These are phyloP conservation scores for Fissipunctia ypsillon DNA, from an alignment of 2,888 invertebrate species.

Conservation along the genomic window DNA sequence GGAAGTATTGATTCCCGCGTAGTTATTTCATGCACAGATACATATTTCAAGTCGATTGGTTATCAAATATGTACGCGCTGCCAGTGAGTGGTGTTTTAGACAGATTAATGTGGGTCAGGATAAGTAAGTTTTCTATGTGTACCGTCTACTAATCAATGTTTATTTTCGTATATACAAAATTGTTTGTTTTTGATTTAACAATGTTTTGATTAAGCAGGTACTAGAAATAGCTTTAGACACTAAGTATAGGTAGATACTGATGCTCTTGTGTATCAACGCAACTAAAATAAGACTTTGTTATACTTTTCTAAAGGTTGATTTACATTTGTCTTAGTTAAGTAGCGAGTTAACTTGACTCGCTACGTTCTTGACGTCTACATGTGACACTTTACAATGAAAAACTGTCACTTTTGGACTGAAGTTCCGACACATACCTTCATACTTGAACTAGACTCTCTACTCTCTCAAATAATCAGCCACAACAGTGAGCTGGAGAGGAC, in stretches of 20 bases:
- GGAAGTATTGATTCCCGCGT: conserved; percentile 56
- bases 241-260: neutral
- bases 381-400: neutral
- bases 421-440: neutral
- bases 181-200: neutral
- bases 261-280: neutral
- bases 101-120: conserved; percentile 52
- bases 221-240: too few relatives aligned
- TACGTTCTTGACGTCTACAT: neutral
- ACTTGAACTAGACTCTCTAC: neutral
- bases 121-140: conserved; percentile 19
- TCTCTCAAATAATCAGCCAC: neutral
- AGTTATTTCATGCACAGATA: conserved; percentile 52
- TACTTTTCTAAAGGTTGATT: neutral
- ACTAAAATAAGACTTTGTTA: neutral
- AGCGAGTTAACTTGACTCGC: too few relatives aligned
- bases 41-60: conserved; percentile 47
- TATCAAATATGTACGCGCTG: conserved; percentile 48
- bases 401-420: too few relatives aligned
- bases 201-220: too few relatives aligned
- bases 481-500: neutral
- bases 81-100: conserved; percentile 53
- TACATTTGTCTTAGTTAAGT: neutral
- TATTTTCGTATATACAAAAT: neutral
- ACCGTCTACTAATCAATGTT: neutral